These are phyloP conservation scores for Notiomystis cincta DNA, from an alignment of 2,113 vertebrate species.

Conservation along the genomic window DNA sequence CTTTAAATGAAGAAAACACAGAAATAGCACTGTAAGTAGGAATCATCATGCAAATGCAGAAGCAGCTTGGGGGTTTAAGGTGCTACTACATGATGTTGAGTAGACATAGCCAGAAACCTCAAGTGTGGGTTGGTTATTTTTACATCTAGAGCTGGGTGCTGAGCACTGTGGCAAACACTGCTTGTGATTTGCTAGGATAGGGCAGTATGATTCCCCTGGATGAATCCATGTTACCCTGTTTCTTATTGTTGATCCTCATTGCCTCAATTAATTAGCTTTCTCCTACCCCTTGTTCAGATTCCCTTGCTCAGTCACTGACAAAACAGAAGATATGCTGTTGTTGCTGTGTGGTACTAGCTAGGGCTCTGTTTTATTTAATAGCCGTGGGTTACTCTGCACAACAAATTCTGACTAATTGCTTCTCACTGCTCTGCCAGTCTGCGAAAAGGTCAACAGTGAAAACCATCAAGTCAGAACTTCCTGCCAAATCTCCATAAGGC, in stretches of 20 bases:
- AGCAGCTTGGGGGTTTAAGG: not conserved
- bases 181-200: not conserved
- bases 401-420: not conserved
- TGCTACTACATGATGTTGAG: not conserved
- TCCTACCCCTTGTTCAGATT: not conserved
- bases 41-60: not conserved
- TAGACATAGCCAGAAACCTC: not conserved
- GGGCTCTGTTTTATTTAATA: not conserved
- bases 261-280: not conserved
- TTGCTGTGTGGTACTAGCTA: not conserved
- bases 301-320: not conserved
- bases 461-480: not conserved
- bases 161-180: not conserved
- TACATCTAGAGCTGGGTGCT: not conserved
- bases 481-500: rapidly evolving
- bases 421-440: not conserved
- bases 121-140: not conserved
- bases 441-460: not conserved
- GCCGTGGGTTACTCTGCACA: not conserved
- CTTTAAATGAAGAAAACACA: not conserved
- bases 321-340: not conserved
- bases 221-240: not conserved
- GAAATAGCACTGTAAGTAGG: not conserved
- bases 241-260: not conserved
- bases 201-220: not conserved